phyloP scores from a whole-genome alignment of 2,888 invertebrate genomes.

The Molorchus minor region DNA sequence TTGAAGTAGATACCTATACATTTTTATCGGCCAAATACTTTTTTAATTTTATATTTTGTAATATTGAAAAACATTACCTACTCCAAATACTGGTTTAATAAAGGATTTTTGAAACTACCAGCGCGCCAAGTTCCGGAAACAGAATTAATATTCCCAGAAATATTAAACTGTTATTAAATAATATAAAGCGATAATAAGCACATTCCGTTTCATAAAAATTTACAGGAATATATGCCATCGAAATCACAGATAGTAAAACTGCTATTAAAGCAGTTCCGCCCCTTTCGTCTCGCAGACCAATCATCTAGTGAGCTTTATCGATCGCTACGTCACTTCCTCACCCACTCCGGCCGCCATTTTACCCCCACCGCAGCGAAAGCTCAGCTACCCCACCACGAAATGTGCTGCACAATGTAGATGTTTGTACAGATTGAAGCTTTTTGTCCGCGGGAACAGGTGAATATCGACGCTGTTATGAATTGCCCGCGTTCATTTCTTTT shows the following conservation, averaged over 20 bases:
- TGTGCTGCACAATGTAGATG: slow-evolving; percentile 49
- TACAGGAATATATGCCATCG: slow-evolving; percentile 35
- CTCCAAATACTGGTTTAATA: too few species aligned
- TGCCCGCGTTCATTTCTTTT: slow-evolving; percentile 23
- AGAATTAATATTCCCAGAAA: not conserved
- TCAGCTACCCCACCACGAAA: slow-evolving; percentile 39
- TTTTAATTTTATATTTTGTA: too few species aligned
- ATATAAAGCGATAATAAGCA: slow-evolving; percentile 20
- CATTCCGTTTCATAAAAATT: slow-evolving; percentile 28
- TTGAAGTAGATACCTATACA: too few species aligned
- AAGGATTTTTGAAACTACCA: too few species aligned
- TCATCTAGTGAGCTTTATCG: slow-evolving; percentile 61
- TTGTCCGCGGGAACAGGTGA: slow-evolving; percentile 44
- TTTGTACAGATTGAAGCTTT: slow-evolving; percentile 50
- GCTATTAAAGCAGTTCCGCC: slow-evolving; percentile 54
- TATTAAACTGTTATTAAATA: slow-evolving; percentile 14
- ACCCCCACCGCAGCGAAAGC: slow-evolving; percentile 50
- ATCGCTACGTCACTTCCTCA: slow-evolving; percentile 62
- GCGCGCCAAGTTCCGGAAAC: not conserved
- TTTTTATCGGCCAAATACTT: too few species aligned
- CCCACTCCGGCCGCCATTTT: slow-evolving; percentile 61
- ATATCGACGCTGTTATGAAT: slow-evolving; percentile 41
- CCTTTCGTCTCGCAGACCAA: slow-evolving; percentile 57
- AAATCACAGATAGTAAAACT: slow-evolving; percentile 59
- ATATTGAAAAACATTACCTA: too few species aligned